Evolutionary conservation across 1,140 invertebrate species (phyloP).

Genomic region (Helicoverpa armigera): DNA sequence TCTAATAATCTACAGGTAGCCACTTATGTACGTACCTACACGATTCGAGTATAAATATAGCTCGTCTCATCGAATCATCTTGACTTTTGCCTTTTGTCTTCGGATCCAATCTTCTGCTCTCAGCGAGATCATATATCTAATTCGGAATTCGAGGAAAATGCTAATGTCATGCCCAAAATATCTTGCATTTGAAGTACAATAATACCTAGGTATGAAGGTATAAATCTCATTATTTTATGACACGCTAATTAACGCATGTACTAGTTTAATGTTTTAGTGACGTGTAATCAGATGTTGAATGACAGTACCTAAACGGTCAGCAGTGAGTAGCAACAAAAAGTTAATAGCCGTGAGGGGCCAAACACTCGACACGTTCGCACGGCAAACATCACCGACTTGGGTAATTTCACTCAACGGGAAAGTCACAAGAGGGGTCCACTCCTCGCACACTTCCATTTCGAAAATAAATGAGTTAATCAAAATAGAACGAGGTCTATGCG

Average conservation of each 20-base stretch:
- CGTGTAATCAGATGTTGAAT: conserved; percentile 14
- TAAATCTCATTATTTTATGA: neutral
- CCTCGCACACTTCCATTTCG: conserved; percentile 59
- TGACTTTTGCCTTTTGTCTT: conserved; percentile 1
- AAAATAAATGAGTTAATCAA: conserved; percentile 69
- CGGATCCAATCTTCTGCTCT: neutral
- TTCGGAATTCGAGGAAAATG: neutral
- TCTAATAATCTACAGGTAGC: neutral
- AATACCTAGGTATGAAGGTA: no score
- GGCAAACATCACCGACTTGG: conserved; percentile 57
- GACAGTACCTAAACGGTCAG: conserved; percentile 12
- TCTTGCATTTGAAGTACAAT: neutral
- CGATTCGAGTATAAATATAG: neutral
- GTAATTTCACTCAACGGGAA: conserved; percentile 59
- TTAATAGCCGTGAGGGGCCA: conserved; percentile 53
- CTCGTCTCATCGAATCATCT: neutral
- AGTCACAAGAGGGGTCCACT: conserved; percentile 60
- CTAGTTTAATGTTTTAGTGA: neutral
- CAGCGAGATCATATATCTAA: conserved; percentile 5
- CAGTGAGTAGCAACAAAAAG: conserved; percentile 47
- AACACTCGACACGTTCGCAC: conserved; percentile 61
- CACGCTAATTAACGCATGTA: neutral
- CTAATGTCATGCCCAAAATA: neutral
- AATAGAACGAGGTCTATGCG: conserved; percentile 50
- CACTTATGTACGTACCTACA: neutral